Evolutionary conservation across 1,140 invertebrate genomes (phyloP), one percentile per base, ranked within the genome.

Genomic region (Bathynomus jamesi): DNA sequence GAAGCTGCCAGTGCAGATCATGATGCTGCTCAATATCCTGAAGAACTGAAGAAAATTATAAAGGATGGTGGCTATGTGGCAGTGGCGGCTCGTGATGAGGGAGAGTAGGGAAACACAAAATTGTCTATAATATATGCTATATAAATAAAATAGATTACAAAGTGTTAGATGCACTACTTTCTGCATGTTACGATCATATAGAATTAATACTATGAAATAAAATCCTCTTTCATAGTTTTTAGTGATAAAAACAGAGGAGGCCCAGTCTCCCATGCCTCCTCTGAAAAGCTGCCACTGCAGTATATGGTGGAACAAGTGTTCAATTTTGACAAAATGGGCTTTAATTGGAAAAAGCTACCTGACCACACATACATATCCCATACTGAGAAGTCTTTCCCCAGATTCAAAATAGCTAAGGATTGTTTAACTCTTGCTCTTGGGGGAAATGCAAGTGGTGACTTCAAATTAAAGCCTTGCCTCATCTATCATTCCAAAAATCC

Each of bases 381-480:
- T 17, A 28, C 28, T 17, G 28, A 60, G 11, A 31, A 31, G 28
- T 4, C 30, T 17, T 10, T 11, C 11, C 11, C 65, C 11, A 29
- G 32, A n/a, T 66, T 17, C 28, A 40, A 66, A 32, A 29, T 28
- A 10, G 11, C 7, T 25, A 66, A 66, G 28, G 65, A 66, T 66
- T 11, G 65, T 17, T 11, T 4, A 28, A 66, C 65, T 32, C 2
- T 53, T 53, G 11, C 25, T 10, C 65, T 66, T 31, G 28, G 3
- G 1, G 27, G 65, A 10, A 66, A 66, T 30, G 65, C 65, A 30
- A 17, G 10, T 8, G 65, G 65, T 11, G 25, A 66, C 25, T n/a
- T 40, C 11, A 66, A 66, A 40, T 30, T 66, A 32, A 66, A 66
- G 65, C 65, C 27, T 3, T 11, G 28, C 17, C 30, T 66, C 8